Evolutionary conservation across 2,797 vertebrate genomes (phyloP), one percentile per base, ranked within the genome.

Genomic region (Anguilla obscura): DNA sequence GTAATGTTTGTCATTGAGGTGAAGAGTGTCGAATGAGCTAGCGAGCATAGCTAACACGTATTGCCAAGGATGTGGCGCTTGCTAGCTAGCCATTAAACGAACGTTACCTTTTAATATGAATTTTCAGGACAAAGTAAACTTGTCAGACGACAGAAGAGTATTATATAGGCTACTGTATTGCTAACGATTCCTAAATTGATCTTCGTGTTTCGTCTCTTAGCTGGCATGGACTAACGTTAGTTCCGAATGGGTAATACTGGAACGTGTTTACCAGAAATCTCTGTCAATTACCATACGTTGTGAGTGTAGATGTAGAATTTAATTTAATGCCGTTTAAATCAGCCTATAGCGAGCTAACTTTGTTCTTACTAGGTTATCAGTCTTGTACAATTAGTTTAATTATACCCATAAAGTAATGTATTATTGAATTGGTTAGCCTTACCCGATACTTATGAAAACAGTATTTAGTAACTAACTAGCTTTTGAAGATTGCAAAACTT

Each of bases 1-100:
- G 88, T 90, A 79, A 87, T 33, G 52, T 82, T 36, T 74, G 71
- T 87, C 86, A 86, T 86, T 86, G 85, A 40, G 63, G 84, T 45
- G 54, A 58, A 14, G 40, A 82, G 79, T 45, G 33, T 14, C 74
- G 14, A 5, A 21, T 18, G 5, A 50, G 45, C 40, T n/a, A 82
- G 45, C 79, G 33, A 48, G 33, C 30, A 24, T 33, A 14, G 9
- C 12, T 74, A 66, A 10, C 63, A 2, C 5, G 3, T 18, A 40
- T 40, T 79, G 33, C 36, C 74, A 40, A 4, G 36, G 33, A 79
- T 79, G 63, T 7, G 21, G 60, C 21, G 60, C 18, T 24, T 16
- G 71, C 30, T 33, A 33, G 33, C 30, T 1, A 69, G 24, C 6
- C 63, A 4, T 3, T 36, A 36, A 76, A 76, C 71, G 14, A 76